Conservation (phyloP, 2,888 invertebrate species). For the Pyralis farinalis region DNA sequence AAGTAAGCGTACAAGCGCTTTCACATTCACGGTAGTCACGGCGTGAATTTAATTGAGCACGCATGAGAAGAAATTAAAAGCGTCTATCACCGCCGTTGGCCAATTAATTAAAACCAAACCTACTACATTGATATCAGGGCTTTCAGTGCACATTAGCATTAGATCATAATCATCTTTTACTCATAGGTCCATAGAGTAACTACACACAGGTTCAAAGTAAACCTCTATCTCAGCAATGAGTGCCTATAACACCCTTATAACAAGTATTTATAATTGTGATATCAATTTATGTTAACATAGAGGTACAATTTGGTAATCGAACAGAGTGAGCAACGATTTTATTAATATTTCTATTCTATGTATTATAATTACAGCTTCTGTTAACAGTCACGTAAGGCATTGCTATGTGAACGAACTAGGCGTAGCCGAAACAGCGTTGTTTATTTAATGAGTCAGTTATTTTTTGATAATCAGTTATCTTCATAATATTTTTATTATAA, state of each 20-base stretch:
- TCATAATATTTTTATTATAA: conserved; percentile 31
- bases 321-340: conserved; percentile 45
- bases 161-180: no score
- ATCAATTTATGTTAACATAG: conserved; percentile 21
- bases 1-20: no score
- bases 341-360: conserved; percentile 28
- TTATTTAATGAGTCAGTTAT: conserved; percentile 30
- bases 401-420: conserved; percentile 40
- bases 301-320: conserved; percentile 41
- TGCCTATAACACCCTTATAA: conserved; percentile 5
- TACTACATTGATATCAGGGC: no score
- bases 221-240: conserved; percentile 3
- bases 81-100: no score
- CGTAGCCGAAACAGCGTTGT: conserved; percentile 31
- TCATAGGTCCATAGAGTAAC: no score
- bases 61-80: no score
- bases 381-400: conserved; percentile 40
- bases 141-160: no score
- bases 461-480: conserved; percentile 49
- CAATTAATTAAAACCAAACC: no score
- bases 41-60: no score
- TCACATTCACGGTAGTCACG: no score
- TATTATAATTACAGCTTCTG: conserved; percentile 29
- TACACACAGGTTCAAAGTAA: conserved; percentile 1
- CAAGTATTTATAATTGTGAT: conserved; percentile 8